Conservation (phyloP, 2,113 vertebrate species). For the Lynx canadensis region DNA sequence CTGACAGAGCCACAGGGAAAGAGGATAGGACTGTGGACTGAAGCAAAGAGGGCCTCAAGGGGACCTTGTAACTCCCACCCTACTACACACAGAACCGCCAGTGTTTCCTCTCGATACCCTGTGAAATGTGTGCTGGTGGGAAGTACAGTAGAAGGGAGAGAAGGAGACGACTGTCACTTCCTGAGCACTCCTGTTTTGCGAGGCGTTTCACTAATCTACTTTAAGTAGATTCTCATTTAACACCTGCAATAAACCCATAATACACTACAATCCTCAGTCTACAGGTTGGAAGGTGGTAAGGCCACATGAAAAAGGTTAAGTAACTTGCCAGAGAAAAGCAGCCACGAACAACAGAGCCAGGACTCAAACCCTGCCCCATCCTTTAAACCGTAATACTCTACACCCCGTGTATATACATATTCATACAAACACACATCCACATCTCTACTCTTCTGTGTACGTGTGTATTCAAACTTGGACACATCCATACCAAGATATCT, state of each 20-base stretch:
- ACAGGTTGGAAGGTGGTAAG: background rate
- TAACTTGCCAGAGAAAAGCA: background rate
- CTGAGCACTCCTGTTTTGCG: background rate
- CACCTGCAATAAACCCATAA: background rate
- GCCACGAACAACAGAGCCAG: background rate
- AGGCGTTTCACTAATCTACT: background rate
- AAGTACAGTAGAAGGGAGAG: background rate
- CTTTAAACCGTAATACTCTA: background rate
- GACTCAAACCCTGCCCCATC: background rate
- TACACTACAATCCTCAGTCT: background rate
- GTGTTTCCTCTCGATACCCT: background rate
- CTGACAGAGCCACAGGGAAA: background rate
- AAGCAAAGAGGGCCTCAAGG: background rate
- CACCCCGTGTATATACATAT: background rate
- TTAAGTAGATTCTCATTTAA: constrained; percentile 31
- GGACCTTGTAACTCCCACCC: background rate
- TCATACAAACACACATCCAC: background rate
- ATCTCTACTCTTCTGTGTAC: background rate
- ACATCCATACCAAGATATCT: background rate
- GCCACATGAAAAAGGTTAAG: background rate
- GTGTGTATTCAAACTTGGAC: background rate
- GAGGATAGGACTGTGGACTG: background rate
- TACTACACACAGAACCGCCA: background rate
- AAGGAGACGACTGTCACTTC: background rate
- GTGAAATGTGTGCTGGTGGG: background rate